A percentile compares a stretch with the other conserved stretches of the same genome.
phyloP scores from a whole-genome alignment of 2,113 vertebrate species.

The Triplophysa rosa region DNA sequence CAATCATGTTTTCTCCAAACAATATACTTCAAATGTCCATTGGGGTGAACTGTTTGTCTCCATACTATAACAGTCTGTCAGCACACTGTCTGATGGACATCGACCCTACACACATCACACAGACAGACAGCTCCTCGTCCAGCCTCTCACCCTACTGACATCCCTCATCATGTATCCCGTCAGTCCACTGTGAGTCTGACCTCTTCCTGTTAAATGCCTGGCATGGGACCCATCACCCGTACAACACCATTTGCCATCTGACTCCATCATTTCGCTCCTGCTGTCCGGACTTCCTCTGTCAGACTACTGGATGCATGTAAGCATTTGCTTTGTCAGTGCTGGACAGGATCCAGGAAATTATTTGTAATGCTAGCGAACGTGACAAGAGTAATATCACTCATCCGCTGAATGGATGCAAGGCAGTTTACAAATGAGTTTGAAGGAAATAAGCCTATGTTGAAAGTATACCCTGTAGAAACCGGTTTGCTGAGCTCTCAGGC shows the following conservation, averaged over 20 bases:
- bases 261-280: constrained; percentile 23
- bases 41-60: background rate
- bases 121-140: constrained; percentile 29
- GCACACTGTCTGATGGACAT: constrained; percentile 27
- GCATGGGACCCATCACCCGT: background rate
- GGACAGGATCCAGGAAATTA: constrained; percentile 19
- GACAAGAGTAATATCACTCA: background rate
- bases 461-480: no score
- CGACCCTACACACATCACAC: background rate
- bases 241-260: constrained; percentile 1
- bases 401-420: background rate
- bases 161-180: constrained; percentile 18
- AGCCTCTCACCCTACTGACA: constrained; percentile 13
- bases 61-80: constrained; percentile 31
- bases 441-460: background rate
- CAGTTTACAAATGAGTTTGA: background rate
- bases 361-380: background rate
- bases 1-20: constrained; percentile 1
- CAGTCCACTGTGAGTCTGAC: background rate
- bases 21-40: background rate
- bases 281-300: constrained; percentile 12
- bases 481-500: no score
- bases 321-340: background rate
- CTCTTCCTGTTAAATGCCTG: constrained; percentile 23
- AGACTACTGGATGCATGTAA: constrained; percentile 3